Evolutionary conservation across 2,888 invertebrate species (phyloP).

Genomic region (Chrysodeixis includens): DNA sequence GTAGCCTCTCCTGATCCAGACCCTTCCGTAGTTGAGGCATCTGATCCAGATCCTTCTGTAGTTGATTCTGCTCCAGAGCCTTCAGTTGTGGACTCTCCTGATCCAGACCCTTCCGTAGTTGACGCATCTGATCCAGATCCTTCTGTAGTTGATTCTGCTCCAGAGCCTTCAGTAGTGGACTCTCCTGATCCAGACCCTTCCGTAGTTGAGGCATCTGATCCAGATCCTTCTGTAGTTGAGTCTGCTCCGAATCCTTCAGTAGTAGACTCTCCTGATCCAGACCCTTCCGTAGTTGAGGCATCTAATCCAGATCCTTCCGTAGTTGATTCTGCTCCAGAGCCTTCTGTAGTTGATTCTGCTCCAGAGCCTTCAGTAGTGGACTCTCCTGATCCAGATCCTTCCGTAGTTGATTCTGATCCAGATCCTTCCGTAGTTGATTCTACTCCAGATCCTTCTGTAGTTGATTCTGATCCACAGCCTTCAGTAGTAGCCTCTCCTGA

Average conservation of each 20-base stretch:
- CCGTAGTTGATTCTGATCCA: neutral
- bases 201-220: neutral
- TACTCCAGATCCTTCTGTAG: neutral
- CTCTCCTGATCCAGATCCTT: neutral
- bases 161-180: neutral
- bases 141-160: too few species aligned
- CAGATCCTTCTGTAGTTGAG: neutral
- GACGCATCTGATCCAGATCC: too few species aligned
- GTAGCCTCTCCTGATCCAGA: too few species aligned
- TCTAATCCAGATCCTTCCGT: neutral
- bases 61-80: too few species aligned
- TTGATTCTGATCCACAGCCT: neutral
- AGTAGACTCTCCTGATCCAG: neutral
- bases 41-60: too few species aligned
- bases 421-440: too few species aligned
- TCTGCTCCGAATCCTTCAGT: neutral
- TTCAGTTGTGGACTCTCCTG: too few species aligned
- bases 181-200: neutral
- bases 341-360: neutral
- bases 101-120: too few species aligned
- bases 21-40: too few species aligned
- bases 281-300: too few species aligned
- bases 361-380: neutral
- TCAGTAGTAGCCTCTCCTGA: neutral
- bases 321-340: neutral